These are phyloP conservation scores for Drosophila percnosoma DNA, from an alignment of 2,888 invertebrate species.

Conservation along the genomic window DNA sequence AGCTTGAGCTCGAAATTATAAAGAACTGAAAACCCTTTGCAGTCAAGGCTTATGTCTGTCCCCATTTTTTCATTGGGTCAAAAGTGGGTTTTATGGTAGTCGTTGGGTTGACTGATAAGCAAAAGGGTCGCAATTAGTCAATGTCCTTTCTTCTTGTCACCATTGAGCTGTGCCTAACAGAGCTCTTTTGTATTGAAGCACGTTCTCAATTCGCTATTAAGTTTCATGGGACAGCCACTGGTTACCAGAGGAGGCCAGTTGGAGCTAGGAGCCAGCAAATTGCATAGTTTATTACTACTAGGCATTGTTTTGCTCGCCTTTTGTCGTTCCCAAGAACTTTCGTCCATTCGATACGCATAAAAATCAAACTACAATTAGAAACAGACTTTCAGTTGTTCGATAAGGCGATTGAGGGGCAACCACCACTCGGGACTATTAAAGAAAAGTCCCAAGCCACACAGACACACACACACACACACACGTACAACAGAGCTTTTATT, in stretches of 20 bases:
- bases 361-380: constrained; percentile 79
- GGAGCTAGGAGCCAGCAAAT: constrained; percentile 38
- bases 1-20: background rate
- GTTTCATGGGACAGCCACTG: constrained; percentile 50
- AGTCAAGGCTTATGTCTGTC: constrained; percentile 17
- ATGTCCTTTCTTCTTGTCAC: constrained; percentile 51
- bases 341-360: constrained; percentile 73
- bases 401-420: constrained; percentile 4
- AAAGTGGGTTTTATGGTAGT: constrained; percentile 15
- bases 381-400: constrained; percentile 49
- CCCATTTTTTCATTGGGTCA: constrained; percentile 10
- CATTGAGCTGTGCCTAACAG: constrained; percentile 34
- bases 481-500: constrained; percentile 37
- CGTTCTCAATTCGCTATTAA: constrained; percentile 64
- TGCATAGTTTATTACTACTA: constrained; percentile 44
- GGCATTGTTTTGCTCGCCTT: constrained; percentile 14
- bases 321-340: constrained; percentile 33
- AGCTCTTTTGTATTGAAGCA: constrained; percentile 65
- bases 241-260: background rate
- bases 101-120: constrained; percentile 47
- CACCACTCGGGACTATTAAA: constrained; percentile 55
- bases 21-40: constrained; percentile 19
- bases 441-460: constrained; percentile 39
- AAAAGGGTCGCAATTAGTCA: constrained; percentile 73
- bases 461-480: constrained; percentile 15